phyloP scores from a whole-genome alignment of 2,888 invertebrate genomes.

The Notocelia uddmanniana region DNA sequence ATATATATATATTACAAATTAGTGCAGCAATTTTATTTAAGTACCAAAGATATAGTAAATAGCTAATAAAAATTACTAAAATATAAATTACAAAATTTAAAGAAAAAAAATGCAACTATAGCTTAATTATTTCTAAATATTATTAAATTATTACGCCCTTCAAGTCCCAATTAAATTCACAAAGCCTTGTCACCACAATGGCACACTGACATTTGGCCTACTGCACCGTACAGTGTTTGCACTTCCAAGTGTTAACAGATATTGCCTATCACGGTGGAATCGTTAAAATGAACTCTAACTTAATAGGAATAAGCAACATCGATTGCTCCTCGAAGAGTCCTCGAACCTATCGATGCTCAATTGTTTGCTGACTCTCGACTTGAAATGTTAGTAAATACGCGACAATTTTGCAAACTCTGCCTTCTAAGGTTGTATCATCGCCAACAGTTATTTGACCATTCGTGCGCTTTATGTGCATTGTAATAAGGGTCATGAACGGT shows the following conservation, averaged over 20 bases:
- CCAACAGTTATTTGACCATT: too few relatives aligned
- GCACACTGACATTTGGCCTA: conserved; percentile 28
- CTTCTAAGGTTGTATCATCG: neutral
- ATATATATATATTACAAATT: too few relatives aligned
- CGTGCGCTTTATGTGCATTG: too few relatives aligned
- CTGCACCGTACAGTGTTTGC: conserved; percentile 17
- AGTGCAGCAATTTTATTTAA: too few relatives aligned
- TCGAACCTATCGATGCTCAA: neutral
- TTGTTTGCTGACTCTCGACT: conserved; percentile 12
- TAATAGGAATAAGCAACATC: neutral
- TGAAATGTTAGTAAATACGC: conserved; percentile 19
- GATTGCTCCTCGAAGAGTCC: neutral
- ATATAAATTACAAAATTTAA: too few relatives aligned
- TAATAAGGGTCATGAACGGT: too few relatives aligned
- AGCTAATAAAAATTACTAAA: too few relatives aligned
- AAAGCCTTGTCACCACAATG: conserved; percentile 5
- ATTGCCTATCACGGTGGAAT: neutral
- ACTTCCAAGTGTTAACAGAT: conserved; percentile 14
- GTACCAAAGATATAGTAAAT: too few relatives aligned
- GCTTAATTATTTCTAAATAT: too few relatives aligned
- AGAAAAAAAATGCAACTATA: too few relatives aligned
- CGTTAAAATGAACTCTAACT: neutral
- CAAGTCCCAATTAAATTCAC: neutral
- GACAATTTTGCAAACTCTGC: conserved; percentile 18
- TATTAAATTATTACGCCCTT: too few relatives aligned